Base-by-base conservation (phyloP, 2,888 invertebrate genomes). In the Helobdella robusta region DNA sequence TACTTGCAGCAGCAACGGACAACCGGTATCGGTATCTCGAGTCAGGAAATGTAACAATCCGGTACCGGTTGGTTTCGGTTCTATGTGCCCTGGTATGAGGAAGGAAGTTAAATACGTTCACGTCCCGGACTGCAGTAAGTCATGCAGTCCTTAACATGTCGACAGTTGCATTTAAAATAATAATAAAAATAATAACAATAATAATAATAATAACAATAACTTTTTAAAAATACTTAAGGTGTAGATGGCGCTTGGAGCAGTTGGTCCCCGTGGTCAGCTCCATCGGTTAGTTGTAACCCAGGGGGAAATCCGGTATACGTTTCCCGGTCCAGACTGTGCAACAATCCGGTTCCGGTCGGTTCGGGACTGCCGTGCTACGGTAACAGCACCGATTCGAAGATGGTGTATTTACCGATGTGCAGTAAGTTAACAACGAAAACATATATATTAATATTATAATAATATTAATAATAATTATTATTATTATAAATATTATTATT, bases 361-460 rank as follows among this genome's bases (percentile, higher is more conserved):
- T 69, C 69, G 15, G 67, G 69, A 20, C 67, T 65, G 4, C 40
- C 46, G 2, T 79, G 79, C 70, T 56, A 44, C 23, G 79, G 78
- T 15, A 69, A 68, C 11, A 68, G 67, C 40, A 67, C 68, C 32
- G 73, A 77, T 60, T 66, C 63, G 2, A 70, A 73, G n/a, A n/a
- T n/a, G n/a, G n/a, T n/a, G n/a, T n/a, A n/a, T n/a, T n/a, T n/a
- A n/a, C n/a, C n/a, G n/a, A n/a, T n/a, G n/a, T n/a, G n/a, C n/a
- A n/a, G n/a, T n/a, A n/a, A n/a, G n/a, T n/a, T n/a, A n/a, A n/a
- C n/a, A n/a, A n/a, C n/a, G n/a, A n/a, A n/a, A n/a, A n/a, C n/a
- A n/a, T n/a, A n/a, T n/a, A n/a, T n/a, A n/a, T n/a, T n/a, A n/a
- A n/a, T n/a, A n/a, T n/a, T n/a, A n/a, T n/a, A n/a, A n/a, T n/a